phyloP scores from a whole-genome alignment of 1,140 invertebrate species.

The Eulimnadia texana region DNA sequence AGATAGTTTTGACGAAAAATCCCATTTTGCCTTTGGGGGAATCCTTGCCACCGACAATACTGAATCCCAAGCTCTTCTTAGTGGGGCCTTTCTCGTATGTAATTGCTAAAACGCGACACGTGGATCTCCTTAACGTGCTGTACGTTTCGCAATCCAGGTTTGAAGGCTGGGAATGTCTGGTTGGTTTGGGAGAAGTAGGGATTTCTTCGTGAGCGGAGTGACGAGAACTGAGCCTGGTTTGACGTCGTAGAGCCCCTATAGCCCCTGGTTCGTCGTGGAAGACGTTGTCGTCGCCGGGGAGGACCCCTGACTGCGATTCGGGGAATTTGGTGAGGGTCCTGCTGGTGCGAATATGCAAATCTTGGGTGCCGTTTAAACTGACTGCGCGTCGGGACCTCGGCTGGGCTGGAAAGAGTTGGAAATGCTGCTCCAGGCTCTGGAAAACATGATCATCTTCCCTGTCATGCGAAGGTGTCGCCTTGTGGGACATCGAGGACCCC shows the following conservation, averaged over 20 bases:
- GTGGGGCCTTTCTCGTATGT: conserved; percentile 32
- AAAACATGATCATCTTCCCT: neutral
- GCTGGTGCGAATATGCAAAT: neutral
- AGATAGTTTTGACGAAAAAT: conserved; percentile 39
- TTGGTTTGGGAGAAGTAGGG: neutral
- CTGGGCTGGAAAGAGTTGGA: conserved; percentile 1
- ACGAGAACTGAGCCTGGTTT: neutral
- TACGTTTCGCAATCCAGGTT: neutral
- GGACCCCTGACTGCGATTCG: neutral
- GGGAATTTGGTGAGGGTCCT: neutral
- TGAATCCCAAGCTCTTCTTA: conserved; percentile 37
- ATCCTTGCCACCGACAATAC: conserved; percentile 39
- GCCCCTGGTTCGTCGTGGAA: neutral
- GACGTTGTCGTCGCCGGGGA: neutral
- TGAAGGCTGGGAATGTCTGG: neutral
- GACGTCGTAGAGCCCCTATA: neutral
- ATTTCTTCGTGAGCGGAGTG: neutral
- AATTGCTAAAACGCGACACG: conserved; percentile 23
- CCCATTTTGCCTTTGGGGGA: conserved; percentile 36
- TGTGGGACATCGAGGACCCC: neutral
- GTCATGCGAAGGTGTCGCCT: neutral
- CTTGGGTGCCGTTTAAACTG: conserved; percentile 5
- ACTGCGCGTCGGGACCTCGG: conserved; percentile 2
- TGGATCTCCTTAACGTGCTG: conserved; percentile 24
- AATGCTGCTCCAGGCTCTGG: conserved; percentile 2